A percentile compares a stretch with the other conserved stretches of the same genome.
Conservation (phyloP, 2,113 vertebrate genomes). For the Fregetta grallaria region DNA sequence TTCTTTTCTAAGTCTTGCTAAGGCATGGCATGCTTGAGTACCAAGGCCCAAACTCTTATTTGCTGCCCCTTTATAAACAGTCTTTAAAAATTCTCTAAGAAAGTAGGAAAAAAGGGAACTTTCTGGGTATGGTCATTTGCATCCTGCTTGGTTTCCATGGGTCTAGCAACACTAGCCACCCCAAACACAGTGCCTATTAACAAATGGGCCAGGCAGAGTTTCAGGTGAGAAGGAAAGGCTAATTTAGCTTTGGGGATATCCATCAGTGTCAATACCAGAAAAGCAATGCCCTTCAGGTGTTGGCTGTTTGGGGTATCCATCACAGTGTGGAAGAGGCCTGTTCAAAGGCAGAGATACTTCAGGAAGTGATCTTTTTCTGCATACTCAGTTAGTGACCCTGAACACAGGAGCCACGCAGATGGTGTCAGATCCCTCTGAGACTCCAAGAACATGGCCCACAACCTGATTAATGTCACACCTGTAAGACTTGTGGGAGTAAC, state of each 20-base stretch:
- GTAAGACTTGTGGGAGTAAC: slow-evolving; percentile 11
- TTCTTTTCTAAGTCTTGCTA: neutral
- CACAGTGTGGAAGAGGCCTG: neutral
- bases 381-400: slow-evolving; percentile 39
- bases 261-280: neutral
- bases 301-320: neutral
- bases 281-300: neutral
- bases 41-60: neutral
- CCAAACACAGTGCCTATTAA: rapidly evolving
- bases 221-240: neutral
- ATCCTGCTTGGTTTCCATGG: neutral
- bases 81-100: neutral
- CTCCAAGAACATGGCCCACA: neutral
- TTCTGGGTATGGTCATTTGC: neutral
- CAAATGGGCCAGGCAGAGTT: neutral
- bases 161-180: neutral
- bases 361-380: slow-evolving; percentile 28
- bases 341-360: slow-evolving; percentile 29
- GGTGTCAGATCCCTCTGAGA: neutral
- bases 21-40: neutral
- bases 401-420: slow-evolving; percentile 15
- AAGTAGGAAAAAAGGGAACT: neutral
- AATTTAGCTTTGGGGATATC: neutral
- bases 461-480: slow-evolving; percentile 50
- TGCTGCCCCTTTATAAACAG: neutral